Evolutionary conservation across 2,113 vertebrate species (phyloP), one percentile per base, ranked within the genome.

Genomic region (Lepidothrix coronata): DNA sequence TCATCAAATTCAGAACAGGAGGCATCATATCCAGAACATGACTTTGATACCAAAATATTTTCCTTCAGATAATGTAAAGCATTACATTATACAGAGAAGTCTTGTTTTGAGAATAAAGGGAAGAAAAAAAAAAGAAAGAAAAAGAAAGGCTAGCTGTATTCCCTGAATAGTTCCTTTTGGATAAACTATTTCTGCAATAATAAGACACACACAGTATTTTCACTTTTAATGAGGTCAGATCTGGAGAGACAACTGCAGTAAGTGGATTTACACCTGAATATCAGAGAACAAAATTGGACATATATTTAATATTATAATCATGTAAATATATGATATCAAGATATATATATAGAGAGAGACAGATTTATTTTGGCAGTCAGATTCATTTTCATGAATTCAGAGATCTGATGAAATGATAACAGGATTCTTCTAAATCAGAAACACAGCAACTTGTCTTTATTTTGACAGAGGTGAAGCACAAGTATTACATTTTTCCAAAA

Each of bases 31-130:
- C 68, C 79, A 86, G 52, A 88, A 90, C 20, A 85, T 27, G 31
- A 78, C 66, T 95, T 94, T 92, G 67, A 74, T 72, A 77, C 57
- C 52, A 91, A 78, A 91, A 86, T 86, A 91, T 78, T 88, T 89
- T 92, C 28, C 73, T 92, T 90, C 44, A 24, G 25, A 82, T 77
- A 89, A 79, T 51, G 9, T 49, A 59, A 81, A 74, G 22, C 74
- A n/a, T 48, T 52, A 63, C 6, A 62, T 83, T 94, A 46, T 55
- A 88, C 43, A 82, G 33, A 58, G 21, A 52, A 80, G 8, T 20
- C 44, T 59, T 31, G 18, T 76, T 72, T 74, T 62, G 39, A 74
- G 59, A 11, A 55, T 21, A 22, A 43, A 43, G 22, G 39, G 12
- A 30, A 52, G 12, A 7, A 16, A 11, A 52, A 51, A 2, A 4